These are phyloP conservation scores for Thripadectes ignobilis DNA, from an alignment of 2,797 vertebrate species.

Conservation along the genomic window DNA sequence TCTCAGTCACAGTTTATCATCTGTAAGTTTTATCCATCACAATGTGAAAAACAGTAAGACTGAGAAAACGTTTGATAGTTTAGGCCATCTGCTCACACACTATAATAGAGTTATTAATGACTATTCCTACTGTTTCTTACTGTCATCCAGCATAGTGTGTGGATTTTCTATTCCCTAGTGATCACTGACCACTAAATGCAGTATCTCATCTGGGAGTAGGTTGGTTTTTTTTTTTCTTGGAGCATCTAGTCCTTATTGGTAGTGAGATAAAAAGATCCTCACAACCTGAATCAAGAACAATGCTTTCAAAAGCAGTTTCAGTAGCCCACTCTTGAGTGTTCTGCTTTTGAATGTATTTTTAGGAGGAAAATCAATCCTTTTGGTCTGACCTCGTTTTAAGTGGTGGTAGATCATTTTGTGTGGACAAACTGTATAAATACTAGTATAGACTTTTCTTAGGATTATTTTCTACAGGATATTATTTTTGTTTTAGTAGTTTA, in stretches of 20 bases:
- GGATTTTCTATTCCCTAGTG: not conserved
- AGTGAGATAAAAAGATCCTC: not conserved
- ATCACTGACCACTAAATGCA: not conserved
- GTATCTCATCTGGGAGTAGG: not conserved
- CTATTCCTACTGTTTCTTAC: not conserved
- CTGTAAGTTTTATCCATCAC: constrained; percentile 31
- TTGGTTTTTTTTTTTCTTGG: not conserved
- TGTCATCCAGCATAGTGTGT: not conserved
- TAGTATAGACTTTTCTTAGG: not conserved
- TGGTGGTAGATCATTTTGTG: not conserved
- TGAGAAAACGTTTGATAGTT: constrained; percentile 5
- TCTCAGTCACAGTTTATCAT: constrained; percentile 22
- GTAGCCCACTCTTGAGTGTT: not conserved
- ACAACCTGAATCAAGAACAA: not conserved
- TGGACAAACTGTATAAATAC: not conserved
- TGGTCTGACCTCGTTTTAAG: not conserved
- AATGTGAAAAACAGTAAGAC: constrained; percentile 16
- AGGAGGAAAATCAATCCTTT: not conserved
- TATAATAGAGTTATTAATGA: constrained; percentile 16
- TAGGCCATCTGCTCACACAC: constrained; percentile 17
- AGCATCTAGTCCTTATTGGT: not conserved
- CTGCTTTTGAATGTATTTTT: not conserved
- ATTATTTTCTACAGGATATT: not conserved
- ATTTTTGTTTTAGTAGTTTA: not conserved
- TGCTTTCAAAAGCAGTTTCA: not conserved